Conservation (phyloP, 2,797 vertebrate species). For the Botia kubotai region DNA sequence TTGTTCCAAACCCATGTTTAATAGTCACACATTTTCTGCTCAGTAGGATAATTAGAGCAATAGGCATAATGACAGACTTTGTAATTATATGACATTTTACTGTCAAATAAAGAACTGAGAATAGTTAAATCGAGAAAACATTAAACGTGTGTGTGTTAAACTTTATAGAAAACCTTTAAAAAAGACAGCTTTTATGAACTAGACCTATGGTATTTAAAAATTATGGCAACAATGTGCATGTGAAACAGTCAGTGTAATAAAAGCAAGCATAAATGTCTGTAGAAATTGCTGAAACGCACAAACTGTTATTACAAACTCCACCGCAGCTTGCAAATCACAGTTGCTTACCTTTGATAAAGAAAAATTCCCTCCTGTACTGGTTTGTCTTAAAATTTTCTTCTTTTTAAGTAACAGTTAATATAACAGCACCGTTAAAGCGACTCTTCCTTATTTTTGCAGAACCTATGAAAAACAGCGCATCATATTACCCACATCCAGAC, state of each 20-base stretch:
- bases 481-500: constrained; percentile 46
- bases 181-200: background rate
- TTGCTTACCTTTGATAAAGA: constrained; percentile 16
- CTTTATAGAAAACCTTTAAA: too few species aligned
- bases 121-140: too few species aligned
- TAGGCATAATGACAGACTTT: too few species aligned
- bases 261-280: background rate
- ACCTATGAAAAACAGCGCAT: background rate
- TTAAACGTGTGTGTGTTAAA: too few species aligned
- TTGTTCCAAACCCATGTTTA: too few species aligned
- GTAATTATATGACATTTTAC: too few species aligned
- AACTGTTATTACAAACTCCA: background rate
- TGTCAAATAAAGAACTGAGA: too few species aligned
- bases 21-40: too few species aligned
- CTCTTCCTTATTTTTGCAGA: background rate
- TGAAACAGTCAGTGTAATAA: background rate
- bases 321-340: background rate
- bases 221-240: background rate
- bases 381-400: background rate
- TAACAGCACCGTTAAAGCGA: background rate
- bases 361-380: background rate
- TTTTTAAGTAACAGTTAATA: background rate
- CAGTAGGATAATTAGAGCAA: too few species aligned
- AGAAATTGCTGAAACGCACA: background rate
- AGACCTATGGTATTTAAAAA: background rate